These are phyloP conservation scores for Ctenicera cuprea DNA, from an alignment of 2,888 invertebrate genomes.

Conservation along the genomic window DNA sequence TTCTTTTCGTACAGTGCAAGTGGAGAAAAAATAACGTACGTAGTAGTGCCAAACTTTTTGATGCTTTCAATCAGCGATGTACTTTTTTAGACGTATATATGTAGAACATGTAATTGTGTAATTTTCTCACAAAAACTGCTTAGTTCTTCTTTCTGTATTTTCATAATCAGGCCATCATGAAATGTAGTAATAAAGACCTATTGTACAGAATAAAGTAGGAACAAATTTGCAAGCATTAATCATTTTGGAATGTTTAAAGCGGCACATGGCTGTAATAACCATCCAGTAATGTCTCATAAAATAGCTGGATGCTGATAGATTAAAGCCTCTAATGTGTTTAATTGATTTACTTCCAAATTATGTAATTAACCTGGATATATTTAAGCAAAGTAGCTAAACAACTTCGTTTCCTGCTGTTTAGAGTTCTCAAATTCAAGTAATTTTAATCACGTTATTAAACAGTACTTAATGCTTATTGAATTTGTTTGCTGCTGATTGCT, in stretches of 20 bases:
- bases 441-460: neutral
- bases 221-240: slow-evolving; percentile 11
- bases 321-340: slow-evolving; percentile 25
- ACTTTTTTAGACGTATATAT: no score
- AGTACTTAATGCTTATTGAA: no score
- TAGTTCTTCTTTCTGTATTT: no score
- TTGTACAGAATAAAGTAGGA: neutral
- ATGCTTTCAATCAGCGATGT: no score
- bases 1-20: no score
- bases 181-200: neutral
- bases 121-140: no score
- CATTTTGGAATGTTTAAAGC: slow-evolving; percentile 4
- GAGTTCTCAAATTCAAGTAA: neutral
- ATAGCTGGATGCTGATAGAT: slow-evolving; percentile 26
- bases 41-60: no score
- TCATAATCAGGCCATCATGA: no score
- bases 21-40: no score
- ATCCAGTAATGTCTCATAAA: slow-evolving; percentile 19
- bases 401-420: neutral
- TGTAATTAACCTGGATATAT: neutral
- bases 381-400: neutral
- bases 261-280: slow-evolving; percentile 9
- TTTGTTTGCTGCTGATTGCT: no score
- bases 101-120: no score
- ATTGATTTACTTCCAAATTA: slow-evolving; percentile 19